Percentiles rank a stretch among this genome's conserved stretches.
Evolutionary conservation across 2,888 invertebrate species (phyloP).

Genomic region (Cerceris ruficornis): DNA sequence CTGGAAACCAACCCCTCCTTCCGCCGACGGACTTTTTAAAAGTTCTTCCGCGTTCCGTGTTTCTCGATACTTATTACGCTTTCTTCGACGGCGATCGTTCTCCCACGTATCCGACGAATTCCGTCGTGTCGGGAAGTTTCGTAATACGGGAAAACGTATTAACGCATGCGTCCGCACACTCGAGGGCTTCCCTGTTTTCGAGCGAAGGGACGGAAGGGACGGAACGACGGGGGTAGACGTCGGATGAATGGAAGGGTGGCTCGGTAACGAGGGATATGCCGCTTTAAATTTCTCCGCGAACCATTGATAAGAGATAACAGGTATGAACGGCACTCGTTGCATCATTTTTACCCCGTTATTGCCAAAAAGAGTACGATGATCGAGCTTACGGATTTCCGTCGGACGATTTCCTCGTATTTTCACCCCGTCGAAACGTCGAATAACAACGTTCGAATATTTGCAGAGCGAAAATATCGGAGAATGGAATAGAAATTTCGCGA

Average conservation of each 20-base stretch:
- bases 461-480: constrained; percentile 8
- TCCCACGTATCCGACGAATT: constrained; percentile 42
- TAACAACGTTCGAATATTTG: neutral
- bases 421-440: neutral
- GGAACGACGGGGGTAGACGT: neutral
- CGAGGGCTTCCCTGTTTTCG: constrained; percentile 3
- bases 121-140: constrained; percentile 51
- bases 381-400: no score
- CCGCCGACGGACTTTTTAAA: constrained; percentile 73
- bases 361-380: neutral
- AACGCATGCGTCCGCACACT: constrained; percentile 28
- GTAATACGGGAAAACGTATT: constrained; percentile 47
- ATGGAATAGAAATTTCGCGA: constrained; percentile 30
- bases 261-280: neutral
- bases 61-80: constrained; percentile 79
- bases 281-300: no score
- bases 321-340: no score
- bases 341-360: neutral
- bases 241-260: neutral
- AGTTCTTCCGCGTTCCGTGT: constrained; percentile 75
- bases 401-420: neutral
- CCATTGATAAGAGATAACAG: no score
- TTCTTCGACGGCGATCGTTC: constrained; percentile 57
- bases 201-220: neutral
- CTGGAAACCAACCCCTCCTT: constrained; percentile 39